These are phyloP conservation scores for Ianthella basta DNA, from an alignment of 37 sponge, comb jelly and placozoan genomes.

Conservation along the genomic window DNA sequence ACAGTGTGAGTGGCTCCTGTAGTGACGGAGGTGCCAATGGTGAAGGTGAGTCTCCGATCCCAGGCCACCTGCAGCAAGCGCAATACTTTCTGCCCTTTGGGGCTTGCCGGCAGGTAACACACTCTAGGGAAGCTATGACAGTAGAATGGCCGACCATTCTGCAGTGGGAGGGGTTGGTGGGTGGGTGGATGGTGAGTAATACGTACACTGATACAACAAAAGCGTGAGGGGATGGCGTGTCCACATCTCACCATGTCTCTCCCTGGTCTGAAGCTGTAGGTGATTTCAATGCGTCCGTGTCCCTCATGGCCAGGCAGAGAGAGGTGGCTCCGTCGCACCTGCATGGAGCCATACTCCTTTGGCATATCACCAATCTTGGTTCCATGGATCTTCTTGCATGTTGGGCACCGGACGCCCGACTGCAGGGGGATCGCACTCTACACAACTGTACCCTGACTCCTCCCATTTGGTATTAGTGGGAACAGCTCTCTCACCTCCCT, in stretches of 20 bases:
- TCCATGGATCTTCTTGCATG: slow-evolving; percentile 90
- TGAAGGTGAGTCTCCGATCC: slow-evolving; percentile 93
- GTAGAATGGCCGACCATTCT: slow-evolving; percentile 74
- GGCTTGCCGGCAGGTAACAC: slow-evolving; percentile 89
- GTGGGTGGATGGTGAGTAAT: slow-evolving; percentile 3
- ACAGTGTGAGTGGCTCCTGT: slow-evolving; percentile 85
- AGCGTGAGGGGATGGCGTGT: background rate
- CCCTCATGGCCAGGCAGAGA: slow-evolving; percentile 85
- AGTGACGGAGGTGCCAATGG: slow-evolving; percentile 92
- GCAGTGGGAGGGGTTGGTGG: background rate
- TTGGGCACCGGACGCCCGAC: slow-evolving; percentile 85
- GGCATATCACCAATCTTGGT: slow-evolving; percentile 95
- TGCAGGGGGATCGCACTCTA: slow-evolving; percentile 2
- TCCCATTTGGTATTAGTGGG: too few species aligned
- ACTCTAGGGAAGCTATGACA: slow-evolving; percentile 88
- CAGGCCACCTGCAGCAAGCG: slow-evolving; percentile 87
- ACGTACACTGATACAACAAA: background rate
- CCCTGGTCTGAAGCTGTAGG: slow-evolving; percentile 82
- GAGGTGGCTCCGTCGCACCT: slow-evolving; percentile 5
- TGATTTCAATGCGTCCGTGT: slow-evolving; percentile 75
- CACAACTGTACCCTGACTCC: too few species aligned
- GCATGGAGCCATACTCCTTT: slow-evolving; percentile 60
- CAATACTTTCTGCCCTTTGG: slow-evolving; percentile 87
- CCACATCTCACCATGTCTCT: background rate
- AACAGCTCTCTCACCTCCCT: too few species aligned